Evolutionary conservation across 2,888 invertebrate species (phyloP).

Genomic region (Antheraea assamensis): DNA sequence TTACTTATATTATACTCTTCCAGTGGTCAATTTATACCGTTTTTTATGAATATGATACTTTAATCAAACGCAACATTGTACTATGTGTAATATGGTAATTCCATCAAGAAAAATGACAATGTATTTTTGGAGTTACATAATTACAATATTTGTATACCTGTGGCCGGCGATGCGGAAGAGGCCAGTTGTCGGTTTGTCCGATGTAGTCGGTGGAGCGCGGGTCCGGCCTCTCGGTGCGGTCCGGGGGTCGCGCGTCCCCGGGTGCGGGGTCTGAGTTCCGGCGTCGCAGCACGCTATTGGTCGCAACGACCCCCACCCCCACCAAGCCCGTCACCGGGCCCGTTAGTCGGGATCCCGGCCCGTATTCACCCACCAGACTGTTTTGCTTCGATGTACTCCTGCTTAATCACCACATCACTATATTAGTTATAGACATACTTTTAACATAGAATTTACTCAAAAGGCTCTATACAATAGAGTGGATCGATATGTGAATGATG

Average conservation of each 20-base stretch:
- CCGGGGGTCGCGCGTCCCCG: conserved; percentile 79
- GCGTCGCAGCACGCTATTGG: conserved; percentile 82
- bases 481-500: no score
- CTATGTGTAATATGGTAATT: no score
- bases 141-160: conserved; percentile 54
- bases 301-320: conserved; percentile 40
- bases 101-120: no score
- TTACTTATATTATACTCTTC: no score
- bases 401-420: conserved; percentile 1
- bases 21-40: no score
- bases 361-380: conserved; percentile 32
- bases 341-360: conserved; percentile 29
- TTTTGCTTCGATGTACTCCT: conserved; percentile 56
- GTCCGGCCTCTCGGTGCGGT: conserved; percentile 47
- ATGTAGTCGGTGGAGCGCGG: conserved; percentile 79
- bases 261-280: conserved; percentile 88
- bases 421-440: no score
- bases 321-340: not conserved
- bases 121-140: not conserved
- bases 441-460: no score
- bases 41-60: no score
- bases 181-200: conserved; percentile 83
- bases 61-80: no score
- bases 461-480: no score
- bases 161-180: conserved; percentile 89